Base-by-base conservation (phyloP, 2,113 vertebrate species). In the Acanthisitta chloris region DNA sequence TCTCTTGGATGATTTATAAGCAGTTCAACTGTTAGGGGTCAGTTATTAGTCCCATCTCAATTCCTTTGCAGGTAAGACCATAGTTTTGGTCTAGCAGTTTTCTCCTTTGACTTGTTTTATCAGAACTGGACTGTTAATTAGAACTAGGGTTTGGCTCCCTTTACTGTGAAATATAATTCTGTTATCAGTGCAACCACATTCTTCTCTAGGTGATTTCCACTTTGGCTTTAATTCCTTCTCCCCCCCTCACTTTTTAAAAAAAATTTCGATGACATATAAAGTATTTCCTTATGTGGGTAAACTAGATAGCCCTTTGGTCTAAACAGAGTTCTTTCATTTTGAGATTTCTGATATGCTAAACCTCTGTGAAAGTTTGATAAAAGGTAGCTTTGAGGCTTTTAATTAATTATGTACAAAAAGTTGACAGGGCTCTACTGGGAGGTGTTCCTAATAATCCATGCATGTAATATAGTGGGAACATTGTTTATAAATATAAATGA, bases 361-460 rank as follows among this genome's bases (percentile, higher is more conserved):
- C 48, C 91, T 94, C 91, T 97, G 96, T 94, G 86, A 93, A 98
- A 97, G 80, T 97, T 96, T 96, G 97, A 97, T 98, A 97, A 98
- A 97, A 98, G 93, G 89, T 92, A 97, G 95, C 89, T 94, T 96
- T 95, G 94, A 86, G 80, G 81, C 85, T 97, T 98, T 97, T 97
- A 97, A 98, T 98, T 98, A 98, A 98, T 98, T 98, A 96, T 97
- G 92, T 89, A 94, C 77, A 97, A 95, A 97, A 97, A 95, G 93
- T 96, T 97, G 96, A 97, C 94, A 95, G 83, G 94, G 92, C 90
- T 97, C 97, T 95, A 52, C 93, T 94, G 97, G 96, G 97, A 98
- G 82, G 89, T 79, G 85, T 94, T 97, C 88, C 89, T 97, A 97
- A 97, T 98, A 98, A 97, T 97, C 96, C 96, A 94, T 95, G 96